Base-by-base conservation (phyloP, 2,888 invertebrate species). In the Euproctis similis region DNA sequence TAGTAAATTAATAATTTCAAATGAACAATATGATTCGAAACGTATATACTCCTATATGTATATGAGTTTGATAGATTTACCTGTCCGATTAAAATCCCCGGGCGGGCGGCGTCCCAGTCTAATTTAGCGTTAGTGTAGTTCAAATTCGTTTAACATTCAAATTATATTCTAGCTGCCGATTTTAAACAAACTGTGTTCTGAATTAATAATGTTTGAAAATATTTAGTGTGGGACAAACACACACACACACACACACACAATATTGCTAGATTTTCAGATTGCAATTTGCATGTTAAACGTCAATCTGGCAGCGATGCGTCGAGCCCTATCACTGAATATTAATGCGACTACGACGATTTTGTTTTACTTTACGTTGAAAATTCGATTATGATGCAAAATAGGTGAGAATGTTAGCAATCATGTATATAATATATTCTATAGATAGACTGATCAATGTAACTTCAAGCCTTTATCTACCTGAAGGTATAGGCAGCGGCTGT, bases 211-310 rank as follows among this genome's bases (percentile, higher is more conserved):
- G 71, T 59, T n/a, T 46, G 67, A 74, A 76, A 80, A 77, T 82
- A 80, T 82, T 80, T 80, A 77, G 75, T 73, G 64, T n/a, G n/a
- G n/a, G n/a, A n/a, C n/a, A n/a, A n/a, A n/a, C n/a, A n/a, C n/a
- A n/a, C n/a, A n/a, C n/a, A n/a, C n/a, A n/a, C n/a, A n/a, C n/a
- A n/a, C n/a, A 68, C 71, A 70, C 66, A 76, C 69, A 77, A 77
- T 80, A 76, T 77, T 65, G 72, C 73, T 75, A 78, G 75, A 81
- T 81, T 80, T 77, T 77, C 75, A 74, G 63, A 77, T 77, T 77
- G 80, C 78, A 82, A 82, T 82, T 82, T 84, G 78, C 82, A 84
- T 84, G 81, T 80, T 81, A 78, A 80, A 75, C 77, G 80, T 78
- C 82, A 80, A 82, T 76, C 74, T 66, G 62, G 47, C 60, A 68